phyloP scores from a whole-genome alignment of 1,140 invertebrate species.

The Sarcophaga bullata region DNA sequence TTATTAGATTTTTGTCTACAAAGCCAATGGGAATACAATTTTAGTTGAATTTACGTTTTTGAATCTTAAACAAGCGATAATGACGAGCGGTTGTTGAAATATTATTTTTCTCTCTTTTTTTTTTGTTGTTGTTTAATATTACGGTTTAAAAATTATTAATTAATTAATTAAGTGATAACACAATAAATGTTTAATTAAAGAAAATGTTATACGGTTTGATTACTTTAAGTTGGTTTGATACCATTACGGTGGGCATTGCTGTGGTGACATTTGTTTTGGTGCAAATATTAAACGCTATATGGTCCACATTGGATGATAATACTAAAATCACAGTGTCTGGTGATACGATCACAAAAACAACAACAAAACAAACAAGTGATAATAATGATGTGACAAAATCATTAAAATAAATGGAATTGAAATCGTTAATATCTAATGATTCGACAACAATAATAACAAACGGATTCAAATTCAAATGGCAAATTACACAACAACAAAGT shows the following conservation, averaged over 20 bases:
- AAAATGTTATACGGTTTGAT: conserved; percentile 45
- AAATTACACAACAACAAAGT: conserved; percentile 58
- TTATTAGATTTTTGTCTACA: no score
- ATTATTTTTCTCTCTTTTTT: no score
- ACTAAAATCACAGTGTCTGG: not conserved
- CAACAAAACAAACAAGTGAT: not conserved
- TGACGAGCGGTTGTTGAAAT: conserved; percentile 20
- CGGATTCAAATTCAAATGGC: conserved; percentile 46
- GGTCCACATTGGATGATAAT: conserved; percentile 10
- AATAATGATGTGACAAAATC: conserved; percentile 19
- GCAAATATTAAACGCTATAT: conserved; percentile 53
- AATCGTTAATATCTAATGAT: conserved; percentile 25
- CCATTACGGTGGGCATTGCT: conserved; percentile 53
- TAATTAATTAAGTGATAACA: not conserved
- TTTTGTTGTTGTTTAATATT: no score
- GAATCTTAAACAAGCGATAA: conserved; percentile 20
- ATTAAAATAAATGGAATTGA: conserved; percentile 34
- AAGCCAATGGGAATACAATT: not conserved
- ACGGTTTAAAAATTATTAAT: not conserved
- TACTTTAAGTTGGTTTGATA: conserved; percentile 56
- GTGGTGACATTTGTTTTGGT: conserved; percentile 52
- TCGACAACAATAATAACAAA: conserved; percentile 42
- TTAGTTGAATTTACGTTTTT: conserved; percentile 42
- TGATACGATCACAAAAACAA: not conserved
- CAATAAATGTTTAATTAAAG: conserved; percentile 9